A percentile compares a stretch with the other conserved stretches of the same genome.
Conservation (phyloP, 2,888 invertebrate species). For the Catocala nupta region DNA sequence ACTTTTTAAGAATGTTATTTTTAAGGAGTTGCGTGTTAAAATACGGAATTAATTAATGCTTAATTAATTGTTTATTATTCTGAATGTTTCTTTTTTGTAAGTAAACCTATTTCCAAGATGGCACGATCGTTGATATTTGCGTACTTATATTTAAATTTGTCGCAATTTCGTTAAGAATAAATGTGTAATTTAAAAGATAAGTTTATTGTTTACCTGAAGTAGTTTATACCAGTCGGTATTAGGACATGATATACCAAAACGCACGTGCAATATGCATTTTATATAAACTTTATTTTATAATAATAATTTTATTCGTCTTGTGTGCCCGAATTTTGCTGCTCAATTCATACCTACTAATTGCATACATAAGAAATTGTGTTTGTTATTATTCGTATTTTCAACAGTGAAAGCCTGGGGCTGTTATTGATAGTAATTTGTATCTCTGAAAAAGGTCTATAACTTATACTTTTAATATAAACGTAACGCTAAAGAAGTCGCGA, state of each 20-base stretch:
- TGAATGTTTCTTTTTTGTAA: background rate
- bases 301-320: no score
- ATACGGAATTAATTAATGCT: constrained; percentile 42
- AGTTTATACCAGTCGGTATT: background rate
- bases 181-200: background rate
- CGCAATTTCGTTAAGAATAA: background rate
- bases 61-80: constrained; percentile 37
- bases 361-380: no score
- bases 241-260: background rate
- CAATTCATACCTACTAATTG: no score
- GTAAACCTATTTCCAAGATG: background rate
- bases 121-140: background rate
- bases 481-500: no score
- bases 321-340: no score
- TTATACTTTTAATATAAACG: no score
- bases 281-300: no score
- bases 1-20: constrained; percentile 37
- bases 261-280: background rate
- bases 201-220: background rate
- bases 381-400: no score
- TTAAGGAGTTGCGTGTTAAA: constrained; percentile 37
- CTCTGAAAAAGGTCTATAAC: no score
- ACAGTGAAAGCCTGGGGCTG: no score
- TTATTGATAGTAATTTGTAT: no score
- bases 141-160: background rate